A percentile compares a stretch with the other conserved stretches of the same genome.
Conservation (phyloP, 1,140 invertebrate genomes). For the Macrocentrus cingulum region DNA sequence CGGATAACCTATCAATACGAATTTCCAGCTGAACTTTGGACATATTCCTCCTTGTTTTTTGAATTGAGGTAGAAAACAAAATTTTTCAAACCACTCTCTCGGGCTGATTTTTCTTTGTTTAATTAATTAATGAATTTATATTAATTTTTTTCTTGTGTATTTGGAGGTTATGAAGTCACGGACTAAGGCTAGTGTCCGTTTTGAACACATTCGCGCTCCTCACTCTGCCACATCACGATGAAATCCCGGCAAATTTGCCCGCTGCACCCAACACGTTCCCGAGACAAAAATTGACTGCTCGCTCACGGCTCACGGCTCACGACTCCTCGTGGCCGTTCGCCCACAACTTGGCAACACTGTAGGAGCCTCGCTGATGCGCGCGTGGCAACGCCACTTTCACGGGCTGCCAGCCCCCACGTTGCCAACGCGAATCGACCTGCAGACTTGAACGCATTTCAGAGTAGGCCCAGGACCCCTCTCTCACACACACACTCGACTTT, state of each 20-base stretch:
- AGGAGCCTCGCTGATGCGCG: slow-evolving; percentile 27
- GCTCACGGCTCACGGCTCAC: slow-evolving; percentile 31
- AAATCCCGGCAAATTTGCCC: neutral
- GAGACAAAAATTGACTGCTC: slow-evolving; percentile 48
- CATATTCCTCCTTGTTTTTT: too few species aligned
- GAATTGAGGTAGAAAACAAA: too few species aligned
- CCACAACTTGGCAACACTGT: slow-evolving; percentile 37
- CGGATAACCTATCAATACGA: too few species aligned
- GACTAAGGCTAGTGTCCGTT: neutral
- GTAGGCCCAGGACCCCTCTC: too few species aligned
- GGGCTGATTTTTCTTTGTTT: too few species aligned
- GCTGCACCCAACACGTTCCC: slow-evolving; percentile 31
- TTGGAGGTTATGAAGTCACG: neutral
- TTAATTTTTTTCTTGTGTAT: neutral
- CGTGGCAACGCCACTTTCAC: slow-evolving; percentile 19
- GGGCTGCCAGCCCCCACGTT: neutral
- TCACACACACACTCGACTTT: too few species aligned
- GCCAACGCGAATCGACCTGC: neutral
- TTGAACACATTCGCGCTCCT: neutral
- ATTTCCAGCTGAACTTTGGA: too few species aligned
- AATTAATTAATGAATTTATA: too few species aligned
- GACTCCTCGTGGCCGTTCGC: slow-evolving; percentile 28
- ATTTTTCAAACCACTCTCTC: too few species aligned
- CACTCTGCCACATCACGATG: slow-evolving; percentile 41
- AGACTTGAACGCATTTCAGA: neutral